phyloP scores from a whole-genome alignment of 2,888 invertebrate genomes.

The Neria commutata region DNA sequence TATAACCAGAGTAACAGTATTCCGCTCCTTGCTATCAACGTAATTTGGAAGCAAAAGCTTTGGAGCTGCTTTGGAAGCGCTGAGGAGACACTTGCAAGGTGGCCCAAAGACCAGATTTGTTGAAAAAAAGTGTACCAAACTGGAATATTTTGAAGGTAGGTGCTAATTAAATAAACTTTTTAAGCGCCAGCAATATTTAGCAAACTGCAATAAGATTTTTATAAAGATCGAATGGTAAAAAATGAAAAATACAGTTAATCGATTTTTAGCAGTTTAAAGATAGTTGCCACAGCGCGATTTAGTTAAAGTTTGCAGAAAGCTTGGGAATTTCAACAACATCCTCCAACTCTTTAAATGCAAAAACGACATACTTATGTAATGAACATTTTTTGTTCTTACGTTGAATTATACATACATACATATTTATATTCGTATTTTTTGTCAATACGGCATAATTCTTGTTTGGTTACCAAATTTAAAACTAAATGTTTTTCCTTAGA shows the following conservation, averaged over 20 bases:
- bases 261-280: slow-evolving; percentile 10
- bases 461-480: no score
- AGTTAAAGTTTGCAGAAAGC: no score
- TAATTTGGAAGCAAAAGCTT: not conserved
- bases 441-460: no score
- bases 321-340: no score
- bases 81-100: slow-evolving; percentile 34
- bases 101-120: slow-evolving; percentile 36
- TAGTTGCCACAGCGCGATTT: not conserved
- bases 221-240: not conserved
- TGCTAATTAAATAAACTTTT: slow-evolving; percentile 27
- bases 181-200: no score
- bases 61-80: slow-evolving; percentile 32
- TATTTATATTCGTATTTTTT: no score
- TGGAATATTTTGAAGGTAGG: slow-evolving; percentile 42
- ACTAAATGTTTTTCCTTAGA: no score
- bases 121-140: slow-evolving; percentile 39
- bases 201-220: no score
- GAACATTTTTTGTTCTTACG: no score
- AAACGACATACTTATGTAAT: no score
- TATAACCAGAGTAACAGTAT: not conserved
- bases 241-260: slow-evolving; percentile 9
- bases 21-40: not conserved
- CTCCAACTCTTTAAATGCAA: no score
- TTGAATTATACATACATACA: no score